Base-by-base conservation (phyloP, 2,888 invertebrate species). In the Dryobota labecula region DNA sequence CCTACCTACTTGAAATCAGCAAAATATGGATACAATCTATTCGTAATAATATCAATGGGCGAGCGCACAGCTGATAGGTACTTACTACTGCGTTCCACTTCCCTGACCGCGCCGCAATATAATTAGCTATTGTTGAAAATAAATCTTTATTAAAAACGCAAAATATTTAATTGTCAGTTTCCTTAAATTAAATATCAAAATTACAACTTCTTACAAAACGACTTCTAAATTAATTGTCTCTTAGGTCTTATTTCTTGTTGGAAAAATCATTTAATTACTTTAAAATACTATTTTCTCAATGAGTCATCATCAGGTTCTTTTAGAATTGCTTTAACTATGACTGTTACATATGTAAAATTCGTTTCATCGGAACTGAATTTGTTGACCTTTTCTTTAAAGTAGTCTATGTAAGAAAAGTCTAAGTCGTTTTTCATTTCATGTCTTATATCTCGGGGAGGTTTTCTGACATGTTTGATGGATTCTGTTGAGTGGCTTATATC, bases 391-490 rank as follows among this genome's bases (percentile, higher is more conserved):
- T 36, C 49, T 58, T 72, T 80, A 9, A 69, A 69, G 1, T 51
- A 24, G 38, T 72, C 65, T 13, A 69, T 36, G 15, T 60, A 73
- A 13, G 60, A 43, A 51, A 54, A n/a, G 13, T 82, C 68, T 20
- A 77, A 58, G 5, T 53, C 30, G 8, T 73, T 77, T 66, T 54
- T 72, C 11, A 66, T 45, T 65, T 73, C 72, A 41, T 11, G 24
- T n/a, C 7, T 47, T 2, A 38, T 41, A 49, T 47, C 33, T 33
- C 24, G 24, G 1, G n/a, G 3, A 41, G 15, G 5, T 54, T 58
- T 60, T 30, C 30, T 45, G 13, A 13, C 1, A 27, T n/a, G 7
- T 27, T 58, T 63, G 15, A 18, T 53, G 24, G 51, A 13, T 56
- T 68, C 13, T 9, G 24, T 43, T 38, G 58, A 36, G 11, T 36